These are phyloP conservation scores for Hucho hucho DNA, from an alignment of 2,113 vertebrate species.

Conservation along the genomic window DNA sequence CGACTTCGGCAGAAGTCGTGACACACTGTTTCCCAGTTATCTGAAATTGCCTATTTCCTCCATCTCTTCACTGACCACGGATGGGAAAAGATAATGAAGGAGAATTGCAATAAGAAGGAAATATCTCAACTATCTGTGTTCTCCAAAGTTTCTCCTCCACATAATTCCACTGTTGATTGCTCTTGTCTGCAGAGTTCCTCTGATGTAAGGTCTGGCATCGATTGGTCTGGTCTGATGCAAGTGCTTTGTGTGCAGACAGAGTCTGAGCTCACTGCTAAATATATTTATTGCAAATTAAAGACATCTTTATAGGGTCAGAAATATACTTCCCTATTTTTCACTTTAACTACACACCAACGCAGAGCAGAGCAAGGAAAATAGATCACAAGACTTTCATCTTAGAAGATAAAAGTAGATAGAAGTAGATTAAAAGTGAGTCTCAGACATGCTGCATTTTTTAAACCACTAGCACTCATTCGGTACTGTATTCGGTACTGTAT, in stretches of 20 bases:
- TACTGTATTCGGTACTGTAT: no score
- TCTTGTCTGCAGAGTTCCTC: not conserved
- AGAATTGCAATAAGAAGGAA: no score
- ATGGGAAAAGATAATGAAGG: no score
- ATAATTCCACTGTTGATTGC: conserved; percentile 12
- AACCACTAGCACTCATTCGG: no score
- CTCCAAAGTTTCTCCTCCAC: not conserved
- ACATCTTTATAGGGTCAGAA: conserved; percentile 58
- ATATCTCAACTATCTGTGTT: not conserved
- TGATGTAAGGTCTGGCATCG: not conserved
- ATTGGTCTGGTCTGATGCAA: conserved; percentile 1
- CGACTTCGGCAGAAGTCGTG: no score
- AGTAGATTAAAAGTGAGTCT: no score
- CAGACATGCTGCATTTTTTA: no score
- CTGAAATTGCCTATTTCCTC: no score
- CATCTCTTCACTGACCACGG: no score
- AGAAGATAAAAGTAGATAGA: not conserved
- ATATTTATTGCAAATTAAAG: conserved; percentile 55
- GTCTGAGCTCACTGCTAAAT: conserved; percentile 6
- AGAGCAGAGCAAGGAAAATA: not conserved
- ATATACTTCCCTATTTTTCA: conserved; percentile 54
- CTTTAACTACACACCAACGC: conserved; percentile 45
- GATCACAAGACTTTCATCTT: not conserved
- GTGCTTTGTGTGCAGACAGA: not conserved
- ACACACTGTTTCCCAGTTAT: no score